Evolutionary conservation across 2,888 invertebrate species (phyloP), one percentile per base, ranked within the genome.

Genomic region (Idaea biselata): DNA sequence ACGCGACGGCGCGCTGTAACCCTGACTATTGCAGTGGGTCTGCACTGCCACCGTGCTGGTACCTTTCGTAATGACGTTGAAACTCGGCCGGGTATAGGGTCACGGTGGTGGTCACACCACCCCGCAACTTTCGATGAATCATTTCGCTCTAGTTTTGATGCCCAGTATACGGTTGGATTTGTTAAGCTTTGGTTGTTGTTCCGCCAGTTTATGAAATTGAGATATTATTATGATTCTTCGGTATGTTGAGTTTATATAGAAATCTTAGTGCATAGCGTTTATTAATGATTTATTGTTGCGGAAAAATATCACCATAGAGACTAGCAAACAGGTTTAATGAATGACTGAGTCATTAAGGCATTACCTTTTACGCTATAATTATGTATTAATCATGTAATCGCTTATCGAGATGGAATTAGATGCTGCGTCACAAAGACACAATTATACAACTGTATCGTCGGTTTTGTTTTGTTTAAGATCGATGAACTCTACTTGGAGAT

Each of bases 401-500:
- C 44, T 44, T 11, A 44, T 44, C 44, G 44, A 44, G 44, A 11
- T 44, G 11, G 8, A 44, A 44, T 11, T 44, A 44, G 44, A 44
- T 7, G 11, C 44, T 14, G 14, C 6, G 44, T 44, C 44, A 44
- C 44, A 44, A 44, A 25, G 1, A 25, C 25, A 5, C 3, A 25
- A 5, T 25, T 44, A 11, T 8, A 44, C 14, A 8, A 44, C 44
- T 11, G 44, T 11, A 44, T 8, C 14, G 44, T 11, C 44, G 44
- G 3, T 44, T 44, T 44, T 44, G 44, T 33, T 59, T 63, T 59
- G 68, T 88, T 88, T 53, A 91, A 97, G 97, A 95, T 97, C 77
- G 97, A 97, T 82, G 97, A 97, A 88, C 93, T 97, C 18, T 97
- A 97, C 84, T 93, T 96, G 77, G 97, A 97, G 87, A 93, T 97